phyloP scores from a whole-genome alignment of 2,113 vertebrate genomes.

The Urocitellus parryii region DNA sequence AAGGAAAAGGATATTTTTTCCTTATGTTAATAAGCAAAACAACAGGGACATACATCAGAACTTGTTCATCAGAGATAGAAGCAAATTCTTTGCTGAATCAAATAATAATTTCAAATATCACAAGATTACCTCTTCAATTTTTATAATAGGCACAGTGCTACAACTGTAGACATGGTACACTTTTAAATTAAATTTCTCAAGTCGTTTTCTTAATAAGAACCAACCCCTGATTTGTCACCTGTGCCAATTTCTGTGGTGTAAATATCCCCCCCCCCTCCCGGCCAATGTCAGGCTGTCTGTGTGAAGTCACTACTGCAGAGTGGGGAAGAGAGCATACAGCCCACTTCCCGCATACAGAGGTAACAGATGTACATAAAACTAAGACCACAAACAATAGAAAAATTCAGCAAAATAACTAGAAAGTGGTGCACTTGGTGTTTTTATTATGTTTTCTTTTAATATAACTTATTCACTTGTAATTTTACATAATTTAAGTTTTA shows the following conservation, averaged over 20 bases:
- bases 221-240: not conserved
- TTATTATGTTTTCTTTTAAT: not conserved
- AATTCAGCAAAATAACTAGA: not conserved
- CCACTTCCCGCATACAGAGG: not conserved
- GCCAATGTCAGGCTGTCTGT: not conserved
- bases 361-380: no score
- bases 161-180: not conserved
- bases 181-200: not conserved
- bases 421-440: not conserved
- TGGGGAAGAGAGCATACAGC: not conserved
- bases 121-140: not conserved
- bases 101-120: not conserved
- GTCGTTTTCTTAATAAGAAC: not conserved
- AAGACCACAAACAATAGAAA: not conserved
- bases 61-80: not conserved
- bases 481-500: not conserved
- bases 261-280: fast-evolving
- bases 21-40: not conserved
- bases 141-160: not conserved
- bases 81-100: not conserved
- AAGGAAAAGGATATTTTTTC: not conserved
- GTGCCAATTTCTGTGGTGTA: not conserved
- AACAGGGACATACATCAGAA: not conserved
- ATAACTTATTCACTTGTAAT: not conserved
- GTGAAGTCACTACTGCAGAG: no score